Evolutionary conservation across 2,113 vertebrate species (phyloP).

Genomic region (Trinectes maculatus): DNA sequence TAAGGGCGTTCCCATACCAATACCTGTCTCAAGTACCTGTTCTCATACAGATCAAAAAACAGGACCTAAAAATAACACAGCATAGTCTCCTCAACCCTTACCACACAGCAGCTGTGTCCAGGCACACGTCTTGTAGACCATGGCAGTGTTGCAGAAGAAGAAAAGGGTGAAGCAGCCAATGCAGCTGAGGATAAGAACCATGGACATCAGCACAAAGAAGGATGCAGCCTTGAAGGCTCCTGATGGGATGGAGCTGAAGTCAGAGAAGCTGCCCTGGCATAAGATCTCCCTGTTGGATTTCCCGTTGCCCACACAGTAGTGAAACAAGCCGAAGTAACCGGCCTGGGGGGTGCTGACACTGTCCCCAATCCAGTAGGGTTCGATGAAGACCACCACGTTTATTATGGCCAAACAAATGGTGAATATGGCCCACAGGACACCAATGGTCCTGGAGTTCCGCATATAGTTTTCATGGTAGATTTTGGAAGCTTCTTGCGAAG

Average conservation of each 20-base stretch:
- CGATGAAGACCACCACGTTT: conserved; percentile 92
- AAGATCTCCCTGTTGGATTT: conserved; percentile 84
- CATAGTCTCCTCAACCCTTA: conserved; percentile 73
- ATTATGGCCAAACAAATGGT: conserved; percentile 94
- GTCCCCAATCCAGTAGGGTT: conserved; percentile 94
- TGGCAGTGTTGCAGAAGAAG: conserved; percentile 95
- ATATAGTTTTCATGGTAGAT: conserved; percentile 91
- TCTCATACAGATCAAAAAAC: too few relatives aligned
- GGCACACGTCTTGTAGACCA: conserved; percentile 95
- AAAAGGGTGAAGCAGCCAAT: conserved; percentile 91
- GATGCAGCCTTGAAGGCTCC: conserved; percentile 90
- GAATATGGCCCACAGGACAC: conserved; percentile 93
- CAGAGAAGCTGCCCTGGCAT: conserved; percentile 89
- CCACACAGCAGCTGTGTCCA: conserved; percentile 95
- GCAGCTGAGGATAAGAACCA: conserved; percentile 91
- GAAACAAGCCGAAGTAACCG: conserved; percentile 89
- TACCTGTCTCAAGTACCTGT: too few relatives aligned
- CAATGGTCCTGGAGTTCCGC: conserved; percentile 89
- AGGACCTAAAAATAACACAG: background rate
- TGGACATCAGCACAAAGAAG: conserved; percentile 92
- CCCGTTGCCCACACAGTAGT: conserved; percentile 87
- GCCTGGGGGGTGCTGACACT: conserved; percentile 79
- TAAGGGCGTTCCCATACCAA: too few relatives aligned
- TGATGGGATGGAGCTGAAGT: conserved; percentile 91
- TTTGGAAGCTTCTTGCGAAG: conserved; percentile 90